Conservation (phyloP, 1,140 invertebrate genomes). For the Formica exsecta region DNA sequence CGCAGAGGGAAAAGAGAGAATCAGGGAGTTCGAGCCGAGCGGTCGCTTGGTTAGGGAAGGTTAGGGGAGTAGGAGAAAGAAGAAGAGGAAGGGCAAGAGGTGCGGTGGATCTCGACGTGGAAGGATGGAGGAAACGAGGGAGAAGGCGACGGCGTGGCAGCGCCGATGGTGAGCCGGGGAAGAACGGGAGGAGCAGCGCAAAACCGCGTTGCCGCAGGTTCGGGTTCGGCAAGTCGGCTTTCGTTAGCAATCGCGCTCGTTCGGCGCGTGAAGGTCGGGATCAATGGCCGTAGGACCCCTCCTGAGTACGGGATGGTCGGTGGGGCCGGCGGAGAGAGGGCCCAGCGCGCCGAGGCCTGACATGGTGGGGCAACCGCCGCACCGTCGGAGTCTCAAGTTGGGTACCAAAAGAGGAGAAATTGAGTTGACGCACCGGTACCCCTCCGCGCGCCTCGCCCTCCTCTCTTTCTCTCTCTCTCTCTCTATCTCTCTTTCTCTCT, state of each 20-base stretch:
- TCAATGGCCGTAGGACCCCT: conserved; percentile 86
- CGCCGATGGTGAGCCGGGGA: conserved; percentile 8
- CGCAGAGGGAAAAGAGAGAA: conserved; percentile 39
- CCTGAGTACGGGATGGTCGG: conserved; percentile 74
- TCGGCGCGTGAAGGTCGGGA: conserved; percentile 87
- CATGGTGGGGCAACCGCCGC: conserved; percentile 63
- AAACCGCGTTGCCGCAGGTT: conserved; percentile 73
- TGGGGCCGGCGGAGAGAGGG: conserved; percentile 46
- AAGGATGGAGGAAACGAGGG: conserved; percentile 67
- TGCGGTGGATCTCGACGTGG: conserved; percentile 61
- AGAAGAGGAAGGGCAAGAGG: conserved; percentile 69
- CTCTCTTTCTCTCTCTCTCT: neutral
- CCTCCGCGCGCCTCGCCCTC: conserved; percentile 9
- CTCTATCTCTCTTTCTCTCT: conserved; percentile 2
- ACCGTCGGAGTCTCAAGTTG: conserved; percentile 80
- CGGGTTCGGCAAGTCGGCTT: conserved; percentile 82
- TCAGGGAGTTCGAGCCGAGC: conserved; percentile 46
- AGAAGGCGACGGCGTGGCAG: conserved; percentile 29
- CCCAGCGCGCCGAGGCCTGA: conserved; percentile 64
- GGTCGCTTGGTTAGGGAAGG: conserved; percentile 63
- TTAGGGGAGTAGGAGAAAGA: conserved; percentile 67
- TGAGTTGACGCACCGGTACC: conserved; percentile 84
- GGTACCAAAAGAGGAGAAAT: conserved; percentile 87
- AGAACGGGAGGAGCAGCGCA: conserved; percentile 53
- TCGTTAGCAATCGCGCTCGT: conserved; percentile 85